Evolutionary conservation across 2,113 vertebrate genomes (phyloP).

Genomic region (Callionymus lyra): DNA sequence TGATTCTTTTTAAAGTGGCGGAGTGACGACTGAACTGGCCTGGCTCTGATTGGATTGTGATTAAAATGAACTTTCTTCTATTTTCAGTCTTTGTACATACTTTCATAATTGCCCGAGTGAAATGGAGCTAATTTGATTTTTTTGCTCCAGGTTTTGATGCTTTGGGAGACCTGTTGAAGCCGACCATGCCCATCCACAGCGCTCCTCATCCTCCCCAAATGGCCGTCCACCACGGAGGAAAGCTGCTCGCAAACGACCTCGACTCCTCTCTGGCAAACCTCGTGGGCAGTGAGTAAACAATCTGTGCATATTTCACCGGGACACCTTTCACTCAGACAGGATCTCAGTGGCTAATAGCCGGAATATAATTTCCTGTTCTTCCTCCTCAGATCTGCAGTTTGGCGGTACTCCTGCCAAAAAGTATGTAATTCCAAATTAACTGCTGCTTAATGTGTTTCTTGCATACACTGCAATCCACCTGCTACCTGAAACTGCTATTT

Average conservation of each 20-base stretch:
- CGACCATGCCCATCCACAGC: slow-evolving; percentile 62
- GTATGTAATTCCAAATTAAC: slow-evolving; percentile 60
- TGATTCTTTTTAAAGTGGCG: too few relatives aligned
- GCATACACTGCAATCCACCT: too few relatives aligned
- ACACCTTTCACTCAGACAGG: too few relatives aligned
- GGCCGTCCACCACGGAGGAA: slow-evolving; percentile 59
- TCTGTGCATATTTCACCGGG: too few relatives aligned
- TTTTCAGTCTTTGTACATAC: background rate
- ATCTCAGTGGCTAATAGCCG: too few relatives aligned
- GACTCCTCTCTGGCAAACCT: slow-evolving; percentile 82
- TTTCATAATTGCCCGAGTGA: background rate
- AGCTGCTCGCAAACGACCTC: slow-evolving; percentile 74
- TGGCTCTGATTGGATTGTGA: too few relatives aligned
- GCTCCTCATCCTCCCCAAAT: slow-evolving; percentile 50
- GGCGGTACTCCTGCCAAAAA: slow-evolving; percentile 77
- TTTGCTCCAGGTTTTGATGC: slow-evolving; percentile 57
- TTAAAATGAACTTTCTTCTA: background rate
- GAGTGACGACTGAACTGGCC: too few relatives aligned
- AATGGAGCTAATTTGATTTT: background rate
- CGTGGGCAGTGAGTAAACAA: slow-evolving; percentile 76
- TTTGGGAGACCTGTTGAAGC: slow-evolving; percentile 78
- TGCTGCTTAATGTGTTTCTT: too few relatives aligned
- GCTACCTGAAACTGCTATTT: too few relatives aligned
- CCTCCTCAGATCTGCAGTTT: slow-evolving; percentile 78
- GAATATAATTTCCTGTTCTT: background rate